Evolutionary conservation across 2,888 invertebrate species (phyloP), one percentile per base, ranked within the genome.

Genomic region (Phalera bucephala): DNA sequence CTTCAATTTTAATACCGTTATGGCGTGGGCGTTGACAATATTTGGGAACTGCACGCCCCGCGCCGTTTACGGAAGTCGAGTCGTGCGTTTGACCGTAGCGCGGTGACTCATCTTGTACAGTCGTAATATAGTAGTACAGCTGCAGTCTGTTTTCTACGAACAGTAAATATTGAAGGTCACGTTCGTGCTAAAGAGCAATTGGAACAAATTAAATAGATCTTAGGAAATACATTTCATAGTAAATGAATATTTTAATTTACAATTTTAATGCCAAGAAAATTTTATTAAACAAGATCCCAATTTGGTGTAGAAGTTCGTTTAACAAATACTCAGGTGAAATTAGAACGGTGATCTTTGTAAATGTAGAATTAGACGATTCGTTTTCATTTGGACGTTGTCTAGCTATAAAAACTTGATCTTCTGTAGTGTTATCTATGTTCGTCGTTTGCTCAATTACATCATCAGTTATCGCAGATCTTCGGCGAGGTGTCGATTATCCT

Each of bases 1-100:
- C 28, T 33, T 41, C 31, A 31, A 34, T 44, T 37, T 36, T 35
- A 36, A 42, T 39, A 49, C 44, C 20, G 40, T 46, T 38, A 33
- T 4, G 35, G 34, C 35, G 58, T 52, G 46, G 52, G 62, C 45
- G 50, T 33, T 52, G 48, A 38, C 48, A 51, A 36, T 51, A 45
- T 60, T 52, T 48, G 42, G 56, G 45, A 40, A 55, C 34, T 34
- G 36, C 40, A n/a, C n/a, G n/a, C n/a, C n/a, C n/a, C 42, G 36
- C 45, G 41, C 42, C 55, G 48, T 50, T 38, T 56, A 62, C 50
- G 62, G 58, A 61, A 51, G 56, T 52, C 34, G 46, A 38, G 33
- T 36, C 35, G 45, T 40, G 42, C 34, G 48, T 36, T 41, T 38
- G 43, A 35, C 27, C 40, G 39, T 41, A 53, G 28, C 35, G 23